These are phyloP conservation scores for Probosciger aterrimus DNA, from an alignment of 2,113 vertebrate species.

Conservation along the genomic window DNA sequence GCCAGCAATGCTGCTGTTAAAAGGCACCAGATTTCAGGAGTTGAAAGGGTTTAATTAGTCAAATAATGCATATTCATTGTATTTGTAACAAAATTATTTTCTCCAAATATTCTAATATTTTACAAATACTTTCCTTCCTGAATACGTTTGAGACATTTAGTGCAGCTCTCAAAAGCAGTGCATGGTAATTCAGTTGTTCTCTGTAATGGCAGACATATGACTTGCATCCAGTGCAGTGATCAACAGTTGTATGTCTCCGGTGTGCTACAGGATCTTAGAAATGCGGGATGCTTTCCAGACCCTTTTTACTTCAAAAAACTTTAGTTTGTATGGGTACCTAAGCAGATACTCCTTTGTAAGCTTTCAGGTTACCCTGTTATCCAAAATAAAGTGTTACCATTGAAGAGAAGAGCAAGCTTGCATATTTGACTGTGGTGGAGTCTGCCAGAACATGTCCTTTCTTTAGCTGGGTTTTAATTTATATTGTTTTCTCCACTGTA, in stretches of 20 bases:
- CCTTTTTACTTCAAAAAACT: not conserved
- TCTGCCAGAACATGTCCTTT: not conserved
- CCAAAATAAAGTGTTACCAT: not conserved
- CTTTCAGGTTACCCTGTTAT: not conserved
- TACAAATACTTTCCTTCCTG: not conserved
- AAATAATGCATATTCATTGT: not conserved
- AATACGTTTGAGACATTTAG: not conserved
- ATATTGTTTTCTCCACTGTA: not conserved
- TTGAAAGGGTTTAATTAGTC: not conserved
- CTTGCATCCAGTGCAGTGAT: rapidly evolving
- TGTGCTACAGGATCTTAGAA: not conserved
- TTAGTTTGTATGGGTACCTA: not conserved
- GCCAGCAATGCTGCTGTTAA: not conserved
- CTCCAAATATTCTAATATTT: not conserved
- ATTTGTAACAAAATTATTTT: not conserved
- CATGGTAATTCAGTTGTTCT: not conserved
- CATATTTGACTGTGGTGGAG: not conserved
- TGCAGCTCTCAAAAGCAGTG: not conserved
- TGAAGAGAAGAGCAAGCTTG: not conserved
- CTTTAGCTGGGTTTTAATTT: not conserved
- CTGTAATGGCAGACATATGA: not conserved
- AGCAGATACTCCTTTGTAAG: not conserved
- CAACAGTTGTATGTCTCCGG: not conserved
- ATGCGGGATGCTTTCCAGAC: not conserved
- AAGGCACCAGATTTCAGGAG: not conserved